phyloP scores from a whole-genome alignment of 2,888 invertebrate species.

The Scaeva pyrastri region DNA sequence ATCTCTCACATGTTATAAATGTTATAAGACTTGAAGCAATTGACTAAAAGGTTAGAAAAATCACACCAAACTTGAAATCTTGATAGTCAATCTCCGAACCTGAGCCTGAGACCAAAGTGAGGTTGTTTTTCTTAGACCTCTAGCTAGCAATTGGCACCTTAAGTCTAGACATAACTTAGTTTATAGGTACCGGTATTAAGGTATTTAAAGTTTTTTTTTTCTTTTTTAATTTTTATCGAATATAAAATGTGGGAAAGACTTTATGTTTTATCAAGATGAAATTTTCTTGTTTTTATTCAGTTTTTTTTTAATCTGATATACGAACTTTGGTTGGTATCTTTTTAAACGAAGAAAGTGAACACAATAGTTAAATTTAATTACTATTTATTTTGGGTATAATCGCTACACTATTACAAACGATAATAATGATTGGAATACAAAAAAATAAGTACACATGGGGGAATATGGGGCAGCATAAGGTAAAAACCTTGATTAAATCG shows the following conservation, averaged over 20 bases:
- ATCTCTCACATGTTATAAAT: neutral
- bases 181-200: neutral
- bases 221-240: too few relatives aligned
- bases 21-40: conserved; percentile 12
- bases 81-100: conserved; percentile 2
- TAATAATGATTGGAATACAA: neutral
- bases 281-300: conserved; percentile 35
- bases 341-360: conserved; percentile 60
- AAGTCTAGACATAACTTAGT: conserved; percentile 13
- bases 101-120: neutral
- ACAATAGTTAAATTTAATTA: conserved; percentile 32
- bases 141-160: neutral
- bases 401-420: conserved; percentile 27
- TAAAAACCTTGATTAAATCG: too few relatives aligned
- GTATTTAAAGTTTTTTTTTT: neutral
- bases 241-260: conserved; percentile 51
- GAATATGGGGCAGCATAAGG: neutral
- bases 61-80: conserved; percentile 51
- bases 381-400: conserved; percentile 42
- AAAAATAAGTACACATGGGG: neutral
- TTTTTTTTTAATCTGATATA: neutral
- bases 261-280: conserved; percentile 22
- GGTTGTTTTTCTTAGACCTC: neutral
- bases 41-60: conserved; percentile 51
- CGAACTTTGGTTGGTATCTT: conserved; percentile 1